Base-by-base conservation (phyloP, 1,140 invertebrate species). In the Nephila pilipes region DNA sequence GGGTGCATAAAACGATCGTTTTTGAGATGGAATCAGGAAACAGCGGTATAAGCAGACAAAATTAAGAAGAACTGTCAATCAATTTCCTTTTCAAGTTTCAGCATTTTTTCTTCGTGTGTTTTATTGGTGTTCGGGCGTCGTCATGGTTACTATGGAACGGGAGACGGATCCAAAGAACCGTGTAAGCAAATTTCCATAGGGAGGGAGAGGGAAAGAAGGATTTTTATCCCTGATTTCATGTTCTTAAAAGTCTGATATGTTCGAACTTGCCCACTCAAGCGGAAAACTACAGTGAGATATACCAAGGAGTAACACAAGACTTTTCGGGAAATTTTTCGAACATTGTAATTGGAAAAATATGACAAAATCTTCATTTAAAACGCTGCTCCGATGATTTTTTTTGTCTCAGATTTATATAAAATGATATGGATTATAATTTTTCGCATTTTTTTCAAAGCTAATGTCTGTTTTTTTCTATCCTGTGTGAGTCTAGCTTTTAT, bases 1-100 rank as follows among this genome's bases (percentile, higher is more conserved):
- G 29, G 75, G 75, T 80, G 55, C 12, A 85, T n/a, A 32, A 69
- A 60, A 88, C 36, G 63, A 79, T 65, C 54, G 65, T 90, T 90
- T 75, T 90, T 79, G 65, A 57, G 65, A 90, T 80, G 12, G 65
- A 90, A 90, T 90, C 87, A 36, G 65, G 87, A 36, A 75, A 90
- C 55, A 29, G 87, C 65, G 18, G 65, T 90, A 22, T 90, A 75
- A 90, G 87, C 87, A 90, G 87, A 80, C 87, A 46, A 90, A 90
- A 90, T 90, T 90, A 90, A 55, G 54, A 75, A 58, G 38, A 90
- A 16, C 46, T 90, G 65, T 90, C 87, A 90, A 80, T 90, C 87
- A 90, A 90, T 75, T 57, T 32, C 46, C n/a, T 90, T 80, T 90
- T 79, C 54, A 32, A 55, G 25, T 69, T n/a, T 79, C 54, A 32